Base-by-base conservation (phyloP, 2,888 invertebrate species). In the Pachliopta kotzebuea region DNA sequence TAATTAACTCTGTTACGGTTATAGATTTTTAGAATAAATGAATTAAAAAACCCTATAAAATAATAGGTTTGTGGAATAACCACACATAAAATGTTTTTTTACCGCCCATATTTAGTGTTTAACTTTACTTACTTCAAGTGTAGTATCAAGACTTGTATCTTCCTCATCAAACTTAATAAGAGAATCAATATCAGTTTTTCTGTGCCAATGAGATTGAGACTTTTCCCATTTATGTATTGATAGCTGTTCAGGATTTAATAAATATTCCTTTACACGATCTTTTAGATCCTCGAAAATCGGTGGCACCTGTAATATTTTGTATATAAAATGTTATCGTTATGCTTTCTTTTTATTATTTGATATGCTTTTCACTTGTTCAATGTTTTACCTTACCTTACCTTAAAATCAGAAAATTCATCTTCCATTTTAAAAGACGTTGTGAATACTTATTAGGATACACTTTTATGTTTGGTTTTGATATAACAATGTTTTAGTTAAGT, bases 151-250 rank as follows among this genome's bases (percentile, higher is more conserved):
- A 7, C 80, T 82, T 60, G 81, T 75, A 66, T 87, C 85, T 64
- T 86, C 85, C 57, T 85, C 84, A 68, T 88, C 84, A 54, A 79
- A 93, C 90, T 72, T 80, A 85, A 73, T 91, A 73, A 68, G 93
- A 80, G 70, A 71, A 62, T 74, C 71, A 42, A 74, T 65, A 61
- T 74, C 71, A 18, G 68, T 67, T 54, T 68, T 68, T 60, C 74
- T 68, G 26, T 72, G 70, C 74, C 74, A 95, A 75, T 94, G 95
- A 76, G 92, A 93, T 74, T 96, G 95, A 23, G 94, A 93, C 72
- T 92, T 92, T 76, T 95, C 93, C 83, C 94, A 93, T 72, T 94
- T 92, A 81, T 96, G 95, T 70, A 96, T 95, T 0, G 96, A 94
- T 55, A 96, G 85, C 67, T 92, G 92, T 74, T 96, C 96, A 2